These are phyloP conservation scores for Petrocephalus sullivani DNA, from an alignment of 2,797 vertebrate species.

Conservation along the genomic window DNA sequence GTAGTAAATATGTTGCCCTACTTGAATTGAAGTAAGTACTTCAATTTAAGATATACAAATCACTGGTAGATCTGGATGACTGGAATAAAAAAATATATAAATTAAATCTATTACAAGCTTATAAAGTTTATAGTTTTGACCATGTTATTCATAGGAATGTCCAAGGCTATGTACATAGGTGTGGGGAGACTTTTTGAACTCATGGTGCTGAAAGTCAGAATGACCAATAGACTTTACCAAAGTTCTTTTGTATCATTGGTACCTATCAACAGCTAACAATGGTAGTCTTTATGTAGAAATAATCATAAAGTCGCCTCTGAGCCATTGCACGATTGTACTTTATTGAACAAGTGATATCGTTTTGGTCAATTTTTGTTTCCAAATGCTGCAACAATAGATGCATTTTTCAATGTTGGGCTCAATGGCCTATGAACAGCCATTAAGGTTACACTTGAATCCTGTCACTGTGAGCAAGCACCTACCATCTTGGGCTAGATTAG, in stretches of 20 bases:
- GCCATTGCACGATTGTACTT: neutral
- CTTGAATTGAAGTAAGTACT: neutral
- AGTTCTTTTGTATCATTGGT: neutral
- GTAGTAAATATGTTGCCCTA: neutral
- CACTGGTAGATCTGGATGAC: neutral
- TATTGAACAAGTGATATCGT: neutral
- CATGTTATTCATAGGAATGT: neutral
- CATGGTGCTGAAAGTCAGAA: neutral
- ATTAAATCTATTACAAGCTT: neutral
- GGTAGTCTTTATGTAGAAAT: neutral
- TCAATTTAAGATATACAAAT: neutral
- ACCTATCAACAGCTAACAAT: neutral
- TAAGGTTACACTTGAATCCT: neutral
- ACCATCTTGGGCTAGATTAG: constrained; percentile 1
- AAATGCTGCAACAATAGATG: neutral
- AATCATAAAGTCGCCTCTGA: neutral
- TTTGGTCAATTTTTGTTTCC: neutral
- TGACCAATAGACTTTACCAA: neutral
- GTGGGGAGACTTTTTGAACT: neutral
- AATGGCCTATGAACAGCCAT: neutral
- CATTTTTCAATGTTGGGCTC: neutral
- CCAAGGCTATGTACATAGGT: neutral
- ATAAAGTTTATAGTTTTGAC: neutral
- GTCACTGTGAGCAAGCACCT: constrained; percentile 23
- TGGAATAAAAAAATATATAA: neutral